Evolutionary conservation across 92 coral and sea anemone genomes (phyloP).

Genomic region (Palythoa heliodiscus): DNA sequence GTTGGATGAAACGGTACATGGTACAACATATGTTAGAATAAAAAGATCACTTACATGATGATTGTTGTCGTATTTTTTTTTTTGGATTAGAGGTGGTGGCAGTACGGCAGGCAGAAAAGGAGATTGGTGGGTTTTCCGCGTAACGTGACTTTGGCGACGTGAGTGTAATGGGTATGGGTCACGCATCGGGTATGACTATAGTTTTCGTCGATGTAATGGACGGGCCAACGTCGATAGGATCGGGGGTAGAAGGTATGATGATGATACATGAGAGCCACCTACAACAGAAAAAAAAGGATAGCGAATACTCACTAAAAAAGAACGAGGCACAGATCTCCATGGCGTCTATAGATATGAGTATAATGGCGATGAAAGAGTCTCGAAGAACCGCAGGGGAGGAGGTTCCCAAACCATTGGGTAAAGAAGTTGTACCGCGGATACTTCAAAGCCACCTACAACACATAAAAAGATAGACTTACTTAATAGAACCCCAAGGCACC

Average conservation of each 20-base stretch:
- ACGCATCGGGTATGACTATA: conserved; percentile 25
- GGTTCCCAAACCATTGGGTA: conserved; percentile 33
- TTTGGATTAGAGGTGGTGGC: background rate
- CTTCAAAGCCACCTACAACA: conserved; percentile 37
- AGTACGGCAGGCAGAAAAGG: background rate
- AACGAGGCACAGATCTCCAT: conserved; percentile 35
- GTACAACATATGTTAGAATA: background rate
- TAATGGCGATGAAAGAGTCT: conserved; percentile 35
- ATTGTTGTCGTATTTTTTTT: background rate
- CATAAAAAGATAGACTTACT: background rate
- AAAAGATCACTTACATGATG: background rate
- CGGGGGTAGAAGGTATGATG: conserved; percentile 36
- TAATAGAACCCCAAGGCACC: background rate
- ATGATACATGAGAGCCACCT: conserved; percentile 21
- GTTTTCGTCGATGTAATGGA: conserved; percentile 32
- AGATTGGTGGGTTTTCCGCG: conserved; percentile 11
- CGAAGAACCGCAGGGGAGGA: conserved; percentile 39
- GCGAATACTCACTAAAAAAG: conserved; percentile 30
- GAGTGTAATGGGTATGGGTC: conserved; percentile 19
- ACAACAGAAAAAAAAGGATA: conserved; percentile 20
- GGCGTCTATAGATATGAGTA: conserved; percentile 29
- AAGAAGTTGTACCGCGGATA: conserved; percentile 32
- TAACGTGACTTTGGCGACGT: conserved; percentile 17
- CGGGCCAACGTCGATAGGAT: conserved; percentile 42
- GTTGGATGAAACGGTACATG: background rate